A percentile compares a stretch with the other conserved stretches of the same genome.
Conservation (phyloP, 92 coral and sea anemone genomes). For the Phenganax stokvisi region DNA sequence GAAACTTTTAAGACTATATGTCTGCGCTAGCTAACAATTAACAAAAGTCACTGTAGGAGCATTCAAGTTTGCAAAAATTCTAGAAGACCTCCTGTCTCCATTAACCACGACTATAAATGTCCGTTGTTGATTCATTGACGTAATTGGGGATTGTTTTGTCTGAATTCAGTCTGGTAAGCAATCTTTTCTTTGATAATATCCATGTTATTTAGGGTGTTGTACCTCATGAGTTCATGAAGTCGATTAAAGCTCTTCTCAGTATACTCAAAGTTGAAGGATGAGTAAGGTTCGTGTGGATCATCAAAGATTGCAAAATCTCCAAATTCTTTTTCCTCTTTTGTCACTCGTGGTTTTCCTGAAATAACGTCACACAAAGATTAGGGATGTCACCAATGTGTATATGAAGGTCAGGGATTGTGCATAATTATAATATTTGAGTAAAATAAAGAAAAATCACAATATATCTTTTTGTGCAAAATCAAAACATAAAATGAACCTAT, state of each 20-base stretch:
- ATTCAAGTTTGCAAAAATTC: too few relatives aligned
- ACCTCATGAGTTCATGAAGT: slow-evolving; percentile 54
- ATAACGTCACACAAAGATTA: slow-evolving; percentile 4
- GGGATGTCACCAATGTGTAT: background rate
- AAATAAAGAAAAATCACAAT: too few relatives aligned
- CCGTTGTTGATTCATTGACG: too few relatives aligned
- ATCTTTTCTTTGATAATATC: slow-evolving; percentile 61
- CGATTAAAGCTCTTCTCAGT: slow-evolving; percentile 45
- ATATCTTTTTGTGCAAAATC: too few relatives aligned
- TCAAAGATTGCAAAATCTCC: slow-evolving; percentile 52
- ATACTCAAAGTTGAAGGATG: slow-evolving; percentile 56
- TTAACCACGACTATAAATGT: too few relatives aligned
- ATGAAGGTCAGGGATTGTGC: background rate
- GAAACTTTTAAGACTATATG: too few relatives aligned
- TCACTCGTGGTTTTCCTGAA: slow-evolving; percentile 49
- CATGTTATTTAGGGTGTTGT: slow-evolving; percentile 61
- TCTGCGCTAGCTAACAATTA: too few relatives aligned
- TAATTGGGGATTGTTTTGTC: slow-evolving; percentile 29
- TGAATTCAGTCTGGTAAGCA: slow-evolving; percentile 51
- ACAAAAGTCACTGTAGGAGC: too few relatives aligned
- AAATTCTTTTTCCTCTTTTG: slow-evolving; percentile 42
- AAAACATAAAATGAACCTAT: too few relatives aligned
- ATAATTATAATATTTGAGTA: background rate
- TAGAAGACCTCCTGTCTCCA: too few relatives aligned
- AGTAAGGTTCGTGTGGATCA: slow-evolving; percentile 45